These are phyloP conservation scores for Gephyroberyx darwinii DNA, from an alignment of 2,797 vertebrate species.

Conservation along the genomic window DNA sequence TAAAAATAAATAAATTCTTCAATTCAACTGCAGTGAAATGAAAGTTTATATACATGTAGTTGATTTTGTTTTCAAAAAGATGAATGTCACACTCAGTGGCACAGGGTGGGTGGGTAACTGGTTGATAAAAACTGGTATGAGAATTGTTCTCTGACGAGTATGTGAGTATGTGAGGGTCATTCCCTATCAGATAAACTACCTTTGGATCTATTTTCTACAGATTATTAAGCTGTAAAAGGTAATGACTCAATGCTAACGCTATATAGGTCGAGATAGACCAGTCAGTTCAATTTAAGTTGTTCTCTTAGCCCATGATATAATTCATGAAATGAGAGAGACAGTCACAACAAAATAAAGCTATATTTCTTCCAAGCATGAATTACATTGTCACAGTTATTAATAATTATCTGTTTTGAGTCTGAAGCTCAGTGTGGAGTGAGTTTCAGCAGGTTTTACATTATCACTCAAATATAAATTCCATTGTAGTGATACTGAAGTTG, in stretches of 20 bases:
- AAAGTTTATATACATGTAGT: background rate
- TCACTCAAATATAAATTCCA: too few species aligned
- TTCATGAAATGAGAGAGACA: background rate
- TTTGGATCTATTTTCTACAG: slow-evolving; percentile 47
- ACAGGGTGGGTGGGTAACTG: too few species aligned
- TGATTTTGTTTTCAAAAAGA: background rate
- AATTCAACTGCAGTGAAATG: too few species aligned
- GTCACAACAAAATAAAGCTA: too few species aligned
- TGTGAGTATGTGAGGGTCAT: background rate
- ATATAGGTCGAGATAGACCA: slow-evolving; percentile 4
- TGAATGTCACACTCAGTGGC: background rate
- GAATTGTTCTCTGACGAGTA: slow-evolving; percentile 2
- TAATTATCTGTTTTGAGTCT: too few species aligned
- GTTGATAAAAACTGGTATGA: background rate
- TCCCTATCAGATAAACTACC: slow-evolving; percentile 39
- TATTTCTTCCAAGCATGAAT: too few species aligned
- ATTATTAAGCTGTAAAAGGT: slow-evolving; percentile 46
- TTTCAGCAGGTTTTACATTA: too few species aligned
- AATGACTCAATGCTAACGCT: slow-evolving; percentile 12
- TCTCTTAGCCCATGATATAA: background rate
- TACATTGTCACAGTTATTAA: background rate
- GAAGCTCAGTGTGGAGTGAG: too few species aligned
- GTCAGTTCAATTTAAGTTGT: background rate
- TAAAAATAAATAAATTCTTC: too few species aligned
- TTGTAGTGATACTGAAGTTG: too few species aligned